These are phyloP conservation scores for Trachurus trachurus DNA, from an alignment of 2,797 vertebrate species.

Conservation along the genomic window DNA sequence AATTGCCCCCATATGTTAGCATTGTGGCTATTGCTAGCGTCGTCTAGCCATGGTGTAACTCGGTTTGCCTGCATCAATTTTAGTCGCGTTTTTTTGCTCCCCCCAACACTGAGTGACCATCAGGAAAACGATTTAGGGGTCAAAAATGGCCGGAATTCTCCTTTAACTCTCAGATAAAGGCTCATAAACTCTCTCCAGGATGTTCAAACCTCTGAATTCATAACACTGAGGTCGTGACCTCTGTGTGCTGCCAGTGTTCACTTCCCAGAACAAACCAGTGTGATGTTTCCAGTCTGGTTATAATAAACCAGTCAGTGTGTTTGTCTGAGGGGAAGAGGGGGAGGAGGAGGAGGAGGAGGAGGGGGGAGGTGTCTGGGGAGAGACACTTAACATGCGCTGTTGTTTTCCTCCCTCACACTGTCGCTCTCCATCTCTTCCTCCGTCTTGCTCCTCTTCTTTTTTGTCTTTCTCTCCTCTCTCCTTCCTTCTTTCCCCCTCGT, in stretches of 20 bases:
- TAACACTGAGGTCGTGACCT: not conserved
- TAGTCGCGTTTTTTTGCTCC: too few species aligned
- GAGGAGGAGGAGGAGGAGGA: not conserved
- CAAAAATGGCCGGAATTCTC: too few species aligned
- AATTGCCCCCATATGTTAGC: too few species aligned
- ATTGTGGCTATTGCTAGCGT: too few species aligned
- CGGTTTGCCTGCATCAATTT: too few species aligned
- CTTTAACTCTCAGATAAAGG: too few species aligned
- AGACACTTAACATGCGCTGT: not conserved
- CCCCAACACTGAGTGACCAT: too few species aligned
- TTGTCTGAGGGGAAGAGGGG: conserved; percentile 6
- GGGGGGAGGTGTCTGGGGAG: conserved; percentile 7
- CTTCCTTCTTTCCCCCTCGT: not conserved
- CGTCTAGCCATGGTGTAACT: too few species aligned
- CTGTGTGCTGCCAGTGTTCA: not conserved
- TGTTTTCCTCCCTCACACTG: conserved; percentile 18
- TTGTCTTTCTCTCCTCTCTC: not conserved
- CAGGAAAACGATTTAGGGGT: too few species aligned
- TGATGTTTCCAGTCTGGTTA: not conserved
- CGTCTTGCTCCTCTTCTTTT: not conserved
- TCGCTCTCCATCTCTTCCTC: not conserved
- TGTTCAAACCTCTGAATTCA: not conserved
- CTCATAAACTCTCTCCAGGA: too few species aligned
- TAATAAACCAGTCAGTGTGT: not conserved
- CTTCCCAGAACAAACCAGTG: not conserved